Evolutionary conservation across 2,888 invertebrate species (phyloP), one percentile per base, ranked within the genome.

Genomic region (Chrysotoxum bicinctum): DNA sequence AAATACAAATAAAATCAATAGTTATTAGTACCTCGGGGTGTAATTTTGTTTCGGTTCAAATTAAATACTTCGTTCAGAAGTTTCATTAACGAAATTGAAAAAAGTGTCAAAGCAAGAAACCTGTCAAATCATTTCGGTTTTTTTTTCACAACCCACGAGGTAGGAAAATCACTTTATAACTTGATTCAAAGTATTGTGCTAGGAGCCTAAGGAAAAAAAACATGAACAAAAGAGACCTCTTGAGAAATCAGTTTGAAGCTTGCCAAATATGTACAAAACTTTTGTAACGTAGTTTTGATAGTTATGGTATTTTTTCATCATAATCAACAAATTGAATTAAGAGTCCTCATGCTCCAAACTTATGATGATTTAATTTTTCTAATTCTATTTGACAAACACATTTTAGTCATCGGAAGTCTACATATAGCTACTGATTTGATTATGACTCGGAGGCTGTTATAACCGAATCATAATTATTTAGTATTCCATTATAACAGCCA

Each of bases 221-320:
- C 7, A 43, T 7, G 12, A 14, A 26, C 12, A 23, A 62, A 45
- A 43, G 1, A 26, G 14, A 62, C 16, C 62, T 12, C 62, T 43
- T 0, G 62, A 62, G 62, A 62, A 62, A 62, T 62, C 62, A 62
- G 12, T 62, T 43, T 62, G 30, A 62, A 62, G 30, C 30, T 45
- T n/a, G n/a, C n/a, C 26, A 26, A 26, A 26, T 5, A 3, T 2
- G 26, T n/a, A n/a, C 26, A 3, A 26, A 26, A 26, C 26, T 26
- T 26, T 3, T 26, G 3, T 5, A 26, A 26, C 26, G 26, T 26
- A 2, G 5, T 26, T 26, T 2, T 26, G 26, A 26, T 5, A 3
- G 26, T 26, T 26, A 26, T 26, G 4, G 26, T 26, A 26, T 26
- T 50, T 50, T 23, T 3, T 23, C 23, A 48, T 50, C 50, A 50